Conservation (phyloP, 1,140 invertebrate species). For the Pseudomyrmex gracilis region DNA sequence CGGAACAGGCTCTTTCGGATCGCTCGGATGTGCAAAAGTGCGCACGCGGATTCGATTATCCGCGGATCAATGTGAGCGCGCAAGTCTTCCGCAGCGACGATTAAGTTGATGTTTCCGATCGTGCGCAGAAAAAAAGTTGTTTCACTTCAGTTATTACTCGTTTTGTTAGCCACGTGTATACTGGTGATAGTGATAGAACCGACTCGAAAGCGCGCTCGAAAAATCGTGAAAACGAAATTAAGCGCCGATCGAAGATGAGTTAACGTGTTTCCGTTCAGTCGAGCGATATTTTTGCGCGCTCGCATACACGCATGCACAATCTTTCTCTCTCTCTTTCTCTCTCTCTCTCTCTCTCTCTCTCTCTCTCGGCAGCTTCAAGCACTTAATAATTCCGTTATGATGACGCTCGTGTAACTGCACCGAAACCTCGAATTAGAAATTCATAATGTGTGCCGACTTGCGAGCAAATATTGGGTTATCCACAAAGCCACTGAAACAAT, state of each 20-base stretch:
- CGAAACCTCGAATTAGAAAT: neutral
- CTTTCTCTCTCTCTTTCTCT: neutral
- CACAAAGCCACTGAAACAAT: constrained; percentile 9
- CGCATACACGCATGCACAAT: too few relatives aligned
- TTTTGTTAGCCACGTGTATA: neutral
- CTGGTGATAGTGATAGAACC: neutral
- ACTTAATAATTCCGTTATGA: constrained; percentile 38
- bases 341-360: neutral
- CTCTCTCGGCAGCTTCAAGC: neutral
- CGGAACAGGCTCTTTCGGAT: constrained; percentile 14
- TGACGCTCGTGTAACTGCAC: neutral
- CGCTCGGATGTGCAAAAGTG: constrained; percentile 23
- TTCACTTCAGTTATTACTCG: constrained; percentile 16
- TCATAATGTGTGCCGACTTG: neutral
- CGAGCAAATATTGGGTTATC: constrained; percentile 35
- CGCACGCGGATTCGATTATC: constrained; percentile 45
- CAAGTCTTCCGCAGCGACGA: constrained; percentile 36
- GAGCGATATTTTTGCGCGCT: constrained; percentile 1
- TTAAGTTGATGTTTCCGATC: constrained; percentile 36
- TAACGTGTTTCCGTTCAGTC: constrained; percentile 10
- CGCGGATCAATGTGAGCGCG: constrained; percentile 39
- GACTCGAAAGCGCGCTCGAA: constrained; percentile 41
- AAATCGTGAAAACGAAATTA: constrained; percentile 3
- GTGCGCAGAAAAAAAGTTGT: constrained; percentile 19
- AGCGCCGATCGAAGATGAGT: constrained; percentile 13